Evolutionary conservation across 2,113 vertebrate genomes (phyloP).

Genomic region (Cnemophilus loriae): DNA sequence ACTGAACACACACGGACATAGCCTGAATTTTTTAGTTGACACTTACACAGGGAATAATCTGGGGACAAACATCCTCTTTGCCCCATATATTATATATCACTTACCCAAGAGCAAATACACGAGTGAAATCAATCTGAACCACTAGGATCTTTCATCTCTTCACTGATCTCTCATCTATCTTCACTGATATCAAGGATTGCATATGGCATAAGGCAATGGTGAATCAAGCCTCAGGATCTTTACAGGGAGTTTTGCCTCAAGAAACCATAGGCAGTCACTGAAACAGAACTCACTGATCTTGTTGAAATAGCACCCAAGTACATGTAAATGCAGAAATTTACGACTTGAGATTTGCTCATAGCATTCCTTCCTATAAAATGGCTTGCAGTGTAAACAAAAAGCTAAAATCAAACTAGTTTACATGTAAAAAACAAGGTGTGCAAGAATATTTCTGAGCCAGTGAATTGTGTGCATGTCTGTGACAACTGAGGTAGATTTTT

Average conservation of each 20-base stretch:
- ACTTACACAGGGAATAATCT: not conserved
- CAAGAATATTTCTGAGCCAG: not conserved
- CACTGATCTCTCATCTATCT: not conserved
- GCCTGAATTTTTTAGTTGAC: not conserved
- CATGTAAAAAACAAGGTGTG: not conserved
- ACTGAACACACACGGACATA: not conserved
- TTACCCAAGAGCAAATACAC: not conserved
- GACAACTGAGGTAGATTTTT: slow-evolving; percentile 33
- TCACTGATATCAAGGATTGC: not conserved
- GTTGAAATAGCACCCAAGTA: not conserved
- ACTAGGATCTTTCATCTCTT: not conserved
- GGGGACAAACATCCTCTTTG: not conserved
- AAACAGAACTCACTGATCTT: not conserved
- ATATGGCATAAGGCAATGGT: not conserved
- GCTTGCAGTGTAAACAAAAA: not conserved
- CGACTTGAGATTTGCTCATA: not conserved
- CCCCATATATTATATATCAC: not conserved
- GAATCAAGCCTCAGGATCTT: not conserved
- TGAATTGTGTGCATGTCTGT: not conserved
- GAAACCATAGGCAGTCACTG: not conserved
- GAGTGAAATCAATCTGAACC: not conserved
- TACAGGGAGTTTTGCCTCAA: not conserved
- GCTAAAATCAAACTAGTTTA: not conserved
- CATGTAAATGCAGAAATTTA: not conserved
- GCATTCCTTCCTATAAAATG: not conserved